These are phyloP conservation scores for Acanthiza pusilla DNA, from an alignment of 2,797 vertebrate species.

Conservation along the genomic window DNA sequence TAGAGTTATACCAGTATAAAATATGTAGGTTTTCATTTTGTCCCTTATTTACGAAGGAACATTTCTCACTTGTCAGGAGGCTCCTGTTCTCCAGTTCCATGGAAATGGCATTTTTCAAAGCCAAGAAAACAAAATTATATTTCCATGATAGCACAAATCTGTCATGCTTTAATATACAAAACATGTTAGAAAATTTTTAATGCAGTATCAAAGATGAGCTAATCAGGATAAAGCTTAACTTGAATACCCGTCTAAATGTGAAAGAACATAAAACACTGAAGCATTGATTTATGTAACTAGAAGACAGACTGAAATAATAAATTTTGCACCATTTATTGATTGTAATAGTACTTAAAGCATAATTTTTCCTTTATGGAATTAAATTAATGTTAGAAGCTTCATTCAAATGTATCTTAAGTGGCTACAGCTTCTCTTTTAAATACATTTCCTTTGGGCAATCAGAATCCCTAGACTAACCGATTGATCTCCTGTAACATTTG, in stretches of 20 bases:
- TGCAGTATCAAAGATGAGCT: conserved; percentile 65
- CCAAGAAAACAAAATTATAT: background rate
- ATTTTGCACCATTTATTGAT: background rate
- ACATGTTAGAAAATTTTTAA: conserved; percentile 39
- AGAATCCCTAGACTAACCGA: background rate
- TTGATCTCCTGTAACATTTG: background rate
- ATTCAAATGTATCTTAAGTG: background rate
- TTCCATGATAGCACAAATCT: background rate
- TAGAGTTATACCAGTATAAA: conserved; percentile 50
- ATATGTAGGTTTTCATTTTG: background rate
- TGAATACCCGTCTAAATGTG: conserved; percentile 50
- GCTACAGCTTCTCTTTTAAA: background rate
- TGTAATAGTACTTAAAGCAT: background rate
- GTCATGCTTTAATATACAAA: conserved; percentile 54
- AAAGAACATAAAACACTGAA: background rate
- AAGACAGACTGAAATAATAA: background rate
- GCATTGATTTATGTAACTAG: background rate
- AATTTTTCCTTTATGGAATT: background rate
- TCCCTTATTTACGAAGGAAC: conserved; percentile 54
- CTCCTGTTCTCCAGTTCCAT: conserved; percentile 6
- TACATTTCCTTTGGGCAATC: background rate
- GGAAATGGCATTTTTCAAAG: conserved; percentile 59
- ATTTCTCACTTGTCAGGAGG: conserved; percentile 48
- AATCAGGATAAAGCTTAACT: conserved; percentile 62
- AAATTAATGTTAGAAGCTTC: background rate